A percentile compares a stretch with the other conserved stretches of the same genome.
These are phyloP conservation scores for Pentalonia nigronervosa DNA, from an alignment of 1,140 invertebrate genomes.

Conservation along the genomic window DNA sequence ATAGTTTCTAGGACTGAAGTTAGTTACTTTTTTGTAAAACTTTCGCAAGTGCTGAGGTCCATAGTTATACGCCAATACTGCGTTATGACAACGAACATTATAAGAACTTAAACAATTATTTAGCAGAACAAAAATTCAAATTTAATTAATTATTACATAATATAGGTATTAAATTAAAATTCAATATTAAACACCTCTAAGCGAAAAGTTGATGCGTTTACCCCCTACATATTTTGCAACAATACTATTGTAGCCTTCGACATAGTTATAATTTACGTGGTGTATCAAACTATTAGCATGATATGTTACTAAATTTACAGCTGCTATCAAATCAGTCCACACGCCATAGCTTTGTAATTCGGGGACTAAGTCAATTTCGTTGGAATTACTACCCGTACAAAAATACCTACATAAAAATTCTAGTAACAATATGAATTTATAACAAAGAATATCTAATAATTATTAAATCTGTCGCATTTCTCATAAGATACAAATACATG, in stretches of 20 bases:
- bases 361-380: neutral
- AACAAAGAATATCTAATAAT: neutral
- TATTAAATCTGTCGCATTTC: neutral
- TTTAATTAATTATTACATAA: neutral
- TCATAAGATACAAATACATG: slow-evolving; percentile 21
- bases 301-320: neutral
- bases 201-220: neutral
- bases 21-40: slow-evolving; percentile 19
- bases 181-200: neutral
- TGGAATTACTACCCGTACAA: neutral
- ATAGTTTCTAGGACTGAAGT: neutral
- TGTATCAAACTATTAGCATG: neutral
- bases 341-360: neutral
- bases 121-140: neutral
- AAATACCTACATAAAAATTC: neutral
- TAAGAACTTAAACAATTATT: neutral
- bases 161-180: neutral
- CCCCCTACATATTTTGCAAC: neutral
- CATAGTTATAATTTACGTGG: neutral
- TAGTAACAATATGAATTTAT: no score
- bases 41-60: neutral
- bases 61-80: neutral
- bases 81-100: neutral
- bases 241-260: neutral
- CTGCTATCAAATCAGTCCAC: neutral